Evolutionary conservation across 1,140 invertebrate genomes (phyloP).

Genomic region (Holcopasites calliopsidis): DNA sequence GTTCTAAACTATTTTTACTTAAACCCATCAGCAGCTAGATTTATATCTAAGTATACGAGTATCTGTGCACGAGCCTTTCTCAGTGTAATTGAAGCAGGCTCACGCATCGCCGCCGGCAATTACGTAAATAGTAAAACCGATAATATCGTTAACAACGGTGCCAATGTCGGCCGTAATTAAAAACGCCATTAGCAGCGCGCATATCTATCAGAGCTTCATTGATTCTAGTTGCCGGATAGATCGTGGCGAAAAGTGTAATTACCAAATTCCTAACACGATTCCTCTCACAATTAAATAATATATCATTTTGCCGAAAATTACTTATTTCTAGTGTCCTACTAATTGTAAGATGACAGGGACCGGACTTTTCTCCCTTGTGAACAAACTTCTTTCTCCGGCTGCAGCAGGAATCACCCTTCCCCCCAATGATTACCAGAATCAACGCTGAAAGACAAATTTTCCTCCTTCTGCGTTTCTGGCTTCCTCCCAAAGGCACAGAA

Average conservation of each 20-base stretch:
- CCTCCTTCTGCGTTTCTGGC: no score
- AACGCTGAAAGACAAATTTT: not conserved
- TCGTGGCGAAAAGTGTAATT: no score
- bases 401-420: no score
- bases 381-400: no score
- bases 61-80: not conserved
- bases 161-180: not conserved
- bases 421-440: no score
- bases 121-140: constrained; percentile 24
- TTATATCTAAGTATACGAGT: not conserved
- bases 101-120: not conserved
- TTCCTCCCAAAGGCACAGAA: not conserved
- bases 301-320: no score
- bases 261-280: no score
- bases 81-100: constrained; percentile 14
- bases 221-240: no score
- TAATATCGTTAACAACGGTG: not conserved
- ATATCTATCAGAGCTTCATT: not conserved
- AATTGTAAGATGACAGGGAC: no score
- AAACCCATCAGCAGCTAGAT: constrained; percentile 2
- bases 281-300: no score
- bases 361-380: no score
- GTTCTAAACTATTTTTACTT: constrained; percentile 48
- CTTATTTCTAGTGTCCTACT: no score
- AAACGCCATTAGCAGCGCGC: not conserved